Percentiles rank a stretch among this genome's conserved stretches.
These are phyloP conservation scores for Hassar affinis DNA, from an alignment of 2,113 vertebrate genomes.

Conservation along the genomic window DNA sequence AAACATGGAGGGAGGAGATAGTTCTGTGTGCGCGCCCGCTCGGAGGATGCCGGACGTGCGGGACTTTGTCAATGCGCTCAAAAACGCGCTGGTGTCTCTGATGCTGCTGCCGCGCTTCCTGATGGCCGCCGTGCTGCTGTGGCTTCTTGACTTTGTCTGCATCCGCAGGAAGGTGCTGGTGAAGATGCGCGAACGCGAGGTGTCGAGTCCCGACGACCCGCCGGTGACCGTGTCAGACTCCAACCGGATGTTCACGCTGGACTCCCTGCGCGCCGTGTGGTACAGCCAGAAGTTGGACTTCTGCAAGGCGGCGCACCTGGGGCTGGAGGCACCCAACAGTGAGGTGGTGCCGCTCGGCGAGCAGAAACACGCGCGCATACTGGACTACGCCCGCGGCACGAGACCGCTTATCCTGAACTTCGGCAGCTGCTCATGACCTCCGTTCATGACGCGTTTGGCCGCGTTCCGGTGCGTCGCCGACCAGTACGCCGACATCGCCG, in stretches of 20 bases:
- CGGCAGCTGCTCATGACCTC: constrained; percentile 99
- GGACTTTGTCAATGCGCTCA: constrained; percentile 83
- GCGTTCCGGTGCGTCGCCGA: constrained; percentile 90
- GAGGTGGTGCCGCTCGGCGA: constrained; percentile 88
- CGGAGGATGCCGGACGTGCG: constrained; percentile 77
- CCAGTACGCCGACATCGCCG: constrained; percentile 90
- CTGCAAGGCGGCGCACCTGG: constrained; percentile 91
- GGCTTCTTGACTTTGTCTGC: constrained; percentile 95
- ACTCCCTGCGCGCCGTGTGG: constrained; percentile 95
- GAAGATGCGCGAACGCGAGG: constrained; percentile 72
- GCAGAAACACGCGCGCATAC: constrained; percentile 76
- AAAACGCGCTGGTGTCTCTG: constrained; percentile 86
- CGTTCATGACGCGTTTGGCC: constrained; percentile 96
- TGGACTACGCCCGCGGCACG: constrained; percentile 85
- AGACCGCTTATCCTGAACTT: constrained; percentile 96
- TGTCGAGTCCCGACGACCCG: constrained; percentile 81
- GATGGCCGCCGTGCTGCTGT: constrained; percentile 89
- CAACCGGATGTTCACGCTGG: constrained; percentile 92
- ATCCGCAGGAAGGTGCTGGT: constrained; percentile 86
- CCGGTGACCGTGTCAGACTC: constrained; percentile 93
- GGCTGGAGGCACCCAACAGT: constrained; percentile 87
- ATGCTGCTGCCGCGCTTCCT: constrained; percentile 94
- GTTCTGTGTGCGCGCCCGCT: constrained; percentile 66
- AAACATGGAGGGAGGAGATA: constrained; percentile 66
- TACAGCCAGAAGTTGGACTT: constrained; percentile 96